phyloP scores from a whole-genome alignment of 2,888 invertebrate species.

The Hecatera dysodea region DNA sequence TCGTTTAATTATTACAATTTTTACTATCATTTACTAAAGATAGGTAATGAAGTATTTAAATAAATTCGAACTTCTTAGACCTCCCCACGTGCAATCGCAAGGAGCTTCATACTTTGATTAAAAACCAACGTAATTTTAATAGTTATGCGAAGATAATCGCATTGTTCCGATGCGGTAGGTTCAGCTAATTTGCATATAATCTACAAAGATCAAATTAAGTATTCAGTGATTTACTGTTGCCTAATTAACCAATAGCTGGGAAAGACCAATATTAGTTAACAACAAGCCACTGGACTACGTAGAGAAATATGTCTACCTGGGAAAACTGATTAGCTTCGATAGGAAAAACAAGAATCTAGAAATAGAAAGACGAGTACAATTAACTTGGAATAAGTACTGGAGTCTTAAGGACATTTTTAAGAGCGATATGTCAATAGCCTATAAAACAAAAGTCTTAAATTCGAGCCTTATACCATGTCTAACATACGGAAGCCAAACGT shows the following conservation, averaged over 20 bases:
- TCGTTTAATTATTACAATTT: background rate
- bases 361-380: no score
- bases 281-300: no score
- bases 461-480: no score
- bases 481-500: no score
- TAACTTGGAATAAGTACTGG: no score
- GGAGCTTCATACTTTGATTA: constrained; percentile 35
- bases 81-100: constrained; percentile 30
- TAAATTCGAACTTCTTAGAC: background rate
- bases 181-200: constrained; percentile 37
- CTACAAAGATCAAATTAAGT: background rate
- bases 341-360: no score
- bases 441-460: no score
- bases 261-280: no score
- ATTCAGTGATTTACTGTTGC: background rate
- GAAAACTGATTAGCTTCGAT: no score
- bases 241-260: background rate
- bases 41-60: background rate
- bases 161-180: constrained; percentile 25
- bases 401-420: no score
- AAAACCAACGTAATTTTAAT: constrained; percentile 27
- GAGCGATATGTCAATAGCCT: no score
- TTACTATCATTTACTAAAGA: constrained; percentile 1
- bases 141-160: constrained; percentile 31
- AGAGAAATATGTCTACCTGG: no score